These are phyloP conservation scores for Oreochromis tanganicae DNA, from an alignment of 2,113 vertebrate genomes.

Conservation along the genomic window DNA sequence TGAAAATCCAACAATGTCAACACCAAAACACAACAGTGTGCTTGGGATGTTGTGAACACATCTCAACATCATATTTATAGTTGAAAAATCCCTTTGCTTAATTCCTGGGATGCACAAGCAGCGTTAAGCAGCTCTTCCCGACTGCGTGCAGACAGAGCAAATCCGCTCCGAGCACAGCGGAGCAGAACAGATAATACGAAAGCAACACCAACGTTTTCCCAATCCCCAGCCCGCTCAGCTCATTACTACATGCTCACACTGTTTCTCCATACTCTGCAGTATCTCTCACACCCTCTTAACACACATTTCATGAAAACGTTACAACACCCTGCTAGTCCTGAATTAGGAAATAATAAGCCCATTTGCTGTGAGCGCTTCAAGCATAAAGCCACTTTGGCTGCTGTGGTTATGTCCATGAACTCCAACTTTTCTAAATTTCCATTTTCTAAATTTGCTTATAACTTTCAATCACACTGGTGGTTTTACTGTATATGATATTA, in stretches of 20 bases:
- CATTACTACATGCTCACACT: slow-evolving; percentile 1
- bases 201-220: neutral
- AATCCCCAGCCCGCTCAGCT: slow-evolving; percentile 7
- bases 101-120: neutral
- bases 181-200: slow-evolving; percentile 2
- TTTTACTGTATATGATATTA: neutral
- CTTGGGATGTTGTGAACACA: neutral
- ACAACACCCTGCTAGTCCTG: neutral
- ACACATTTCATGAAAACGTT: slow-evolving; percentile 5
- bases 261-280: neutral
- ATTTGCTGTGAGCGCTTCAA: neutral
- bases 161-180: slow-evolving; percentile 1
- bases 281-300: neutral
- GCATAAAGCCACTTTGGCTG: neutral
- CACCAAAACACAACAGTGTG: neutral
- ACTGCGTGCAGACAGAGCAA: neutral
- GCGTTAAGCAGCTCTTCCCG: neutral
- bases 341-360: slow-evolving; percentile 13
- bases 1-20: neutral
- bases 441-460: neutral
- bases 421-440: neutral
- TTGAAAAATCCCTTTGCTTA: neutral
- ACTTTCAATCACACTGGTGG: neutral
- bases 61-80: neutral
- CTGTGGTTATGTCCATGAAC: neutral